A percentile compares a stretch with the other conserved stretches of the same genome.
Conservation (phyloP, 2,888 invertebrate species). For the Scotopteryx bipunctaria region DNA sequence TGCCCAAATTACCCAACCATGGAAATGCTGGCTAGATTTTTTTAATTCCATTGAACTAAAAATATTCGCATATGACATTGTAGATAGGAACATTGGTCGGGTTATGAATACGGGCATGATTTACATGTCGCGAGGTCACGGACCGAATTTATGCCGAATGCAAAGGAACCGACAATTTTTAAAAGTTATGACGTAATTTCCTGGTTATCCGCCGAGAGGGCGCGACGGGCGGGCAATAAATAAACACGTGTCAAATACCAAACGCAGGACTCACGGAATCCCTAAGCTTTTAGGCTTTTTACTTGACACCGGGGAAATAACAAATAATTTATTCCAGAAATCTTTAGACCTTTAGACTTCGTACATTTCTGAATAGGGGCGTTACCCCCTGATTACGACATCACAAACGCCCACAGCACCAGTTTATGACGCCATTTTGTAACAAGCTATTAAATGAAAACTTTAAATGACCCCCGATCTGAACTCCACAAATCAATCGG, state of each 20-base stretch:
- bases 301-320: not conserved
- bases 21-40: too few relatives aligned
- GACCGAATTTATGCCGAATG: constrained; percentile 45
- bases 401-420: too few relatives aligned
- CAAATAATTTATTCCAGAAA: not conserved
- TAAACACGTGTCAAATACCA: constrained; percentile 25
- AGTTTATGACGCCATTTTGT: too few relatives aligned
- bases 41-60: too few relatives aligned
- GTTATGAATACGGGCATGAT: too few relatives aligned
- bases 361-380: too few relatives aligned
- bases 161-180: constrained; percentile 46
- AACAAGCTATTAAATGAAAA: too few relatives aligned
- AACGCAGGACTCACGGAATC: constrained; percentile 3
- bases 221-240: constrained; percentile 19
- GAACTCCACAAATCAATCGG: too few relatives aligned
- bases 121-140: constrained; percentile 41
- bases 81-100: not conserved
- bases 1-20: too few relatives aligned
- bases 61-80: not conserved
- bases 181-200: constrained; percentile 49
- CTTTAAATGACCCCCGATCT: too few relatives aligned
- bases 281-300: constrained; percentile 2
- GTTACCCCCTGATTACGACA: too few relatives aligned
- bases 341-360: too few relatives aligned
- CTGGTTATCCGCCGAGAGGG: constrained; percentile 20